Evolutionary conservation across 1,140 invertebrate species (phyloP), one percentile per base, ranked within the genome.

Genomic region (Trachelipus rathkii): DNA sequence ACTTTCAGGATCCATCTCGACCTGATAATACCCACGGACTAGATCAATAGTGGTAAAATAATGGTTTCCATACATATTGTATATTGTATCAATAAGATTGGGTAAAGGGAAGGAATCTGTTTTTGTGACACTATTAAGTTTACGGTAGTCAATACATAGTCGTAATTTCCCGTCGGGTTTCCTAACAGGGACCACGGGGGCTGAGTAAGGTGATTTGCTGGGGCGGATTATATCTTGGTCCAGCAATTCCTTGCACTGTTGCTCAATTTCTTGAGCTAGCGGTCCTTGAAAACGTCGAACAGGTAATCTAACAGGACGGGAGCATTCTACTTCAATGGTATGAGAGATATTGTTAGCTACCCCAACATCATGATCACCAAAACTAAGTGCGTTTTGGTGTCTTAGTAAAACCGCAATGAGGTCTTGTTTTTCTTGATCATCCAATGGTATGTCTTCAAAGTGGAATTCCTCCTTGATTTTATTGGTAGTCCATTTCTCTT

Each of bases 111-210:
- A 71, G 6, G 44, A 44, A 11, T 71, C 70, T 44, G 10, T 15
- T 21, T 44, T 19, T 2, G 70, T 71, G 0, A 71, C 23, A 44
- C 46, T 21, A 24, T 71, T 71, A 0, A 71, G 33, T 9, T 71
- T 71, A 0, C 70, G 0, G 33, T 71, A 71, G 46, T 71, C 70
- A 9, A 33, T 71, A 45, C 70, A 71, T 45, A 71, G 44, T 21
- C 70, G 0, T 1, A 71, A n/a, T n/a, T 10, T 13, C 0, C 70
- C 70, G 8, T 71, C 70, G 8, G 19, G 44, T 45, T 71, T 71
- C 7, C 70, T 9, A 0, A 24, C 70, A 0, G 70, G 70, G 15
- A 71, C 70, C n/a, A 71, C 21, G 19, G 70, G 70, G 33, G 70
- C 44, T 10, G 33, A 33, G 15, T 19, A 71, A 0, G 70, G 70